phyloP scores from a whole-genome alignment of 2,888 invertebrate species.

The Nymphalis polychloros region DNA sequence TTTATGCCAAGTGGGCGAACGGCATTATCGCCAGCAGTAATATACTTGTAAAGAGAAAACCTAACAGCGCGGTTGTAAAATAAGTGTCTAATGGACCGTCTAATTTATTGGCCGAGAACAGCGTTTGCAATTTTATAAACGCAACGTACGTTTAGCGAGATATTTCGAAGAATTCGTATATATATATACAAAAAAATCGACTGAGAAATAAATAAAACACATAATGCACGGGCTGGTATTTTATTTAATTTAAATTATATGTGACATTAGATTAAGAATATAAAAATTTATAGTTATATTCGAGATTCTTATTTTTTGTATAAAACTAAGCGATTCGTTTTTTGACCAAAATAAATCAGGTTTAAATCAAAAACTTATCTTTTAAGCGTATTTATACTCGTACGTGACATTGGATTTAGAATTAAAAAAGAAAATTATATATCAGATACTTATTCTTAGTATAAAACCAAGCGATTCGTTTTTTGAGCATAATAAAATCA shows the following conservation, averaged over 20 bases:
- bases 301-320: background rate
- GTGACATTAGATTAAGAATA: too few relatives aligned
- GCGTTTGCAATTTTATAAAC: conserved; percentile 22
- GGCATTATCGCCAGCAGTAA: conserved; percentile 22
- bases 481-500: too few relatives aligned
- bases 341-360: too few relatives aligned
- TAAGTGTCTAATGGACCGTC: conserved; percentile 36
- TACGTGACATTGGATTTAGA: too few relatives aligned
- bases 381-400: too few relatives aligned
- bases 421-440: background rate
- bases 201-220: background rate
- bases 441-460: background rate
- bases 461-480: too few relatives aligned
- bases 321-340: too few relatives aligned
- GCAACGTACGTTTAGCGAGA: conserved; percentile 12
- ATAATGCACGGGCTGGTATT: too few relatives aligned
- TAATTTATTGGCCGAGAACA: conserved; percentile 32
- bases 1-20: conserved; percentile 3
- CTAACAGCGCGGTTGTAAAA: conserved; percentile 26
- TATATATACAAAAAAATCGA: background rate
- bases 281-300: background rate
- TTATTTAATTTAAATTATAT: too few relatives aligned
- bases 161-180: conserved; percentile 10
- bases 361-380: too few relatives aligned
- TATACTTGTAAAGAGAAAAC: conserved; percentile 21